phyloP scores from a whole-genome alignment of 2,888 invertebrate genomes.

The Lasioglossum lativentre region DNA sequence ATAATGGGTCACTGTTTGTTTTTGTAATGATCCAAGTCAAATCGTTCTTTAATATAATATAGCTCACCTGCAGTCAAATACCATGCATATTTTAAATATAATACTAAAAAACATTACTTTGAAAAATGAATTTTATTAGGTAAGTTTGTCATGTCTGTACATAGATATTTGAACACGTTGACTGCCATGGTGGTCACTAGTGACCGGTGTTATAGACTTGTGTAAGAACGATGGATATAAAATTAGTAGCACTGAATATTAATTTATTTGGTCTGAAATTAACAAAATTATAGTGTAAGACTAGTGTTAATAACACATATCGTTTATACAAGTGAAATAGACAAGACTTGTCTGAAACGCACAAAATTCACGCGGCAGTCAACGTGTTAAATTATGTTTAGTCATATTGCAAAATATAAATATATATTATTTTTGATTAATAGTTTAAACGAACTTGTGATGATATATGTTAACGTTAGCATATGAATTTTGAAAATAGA shows the following conservation, averaged over 20 bases:
- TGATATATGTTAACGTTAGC: neutral
- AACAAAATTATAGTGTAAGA: neutral
- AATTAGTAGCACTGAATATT: neutral
- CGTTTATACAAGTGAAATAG: neutral
- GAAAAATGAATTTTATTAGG: conserved; percentile 17
- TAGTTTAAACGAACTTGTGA: neutral
- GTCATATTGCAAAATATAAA: neutral
- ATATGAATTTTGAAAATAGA: neutral
- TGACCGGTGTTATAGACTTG: too few species aligned
- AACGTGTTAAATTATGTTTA: neutral
- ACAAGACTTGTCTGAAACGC: too few species aligned
- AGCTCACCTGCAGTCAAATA: neutral
- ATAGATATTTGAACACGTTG: neutral
- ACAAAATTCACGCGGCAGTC: neutral
- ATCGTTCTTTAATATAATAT: neutral
- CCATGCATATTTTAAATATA: neutral
- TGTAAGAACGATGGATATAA: neutral
- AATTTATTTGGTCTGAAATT: neutral
- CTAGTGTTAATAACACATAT: neutral
- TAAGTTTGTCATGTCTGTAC: conserved; percentile 22
- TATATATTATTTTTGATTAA: neutral
- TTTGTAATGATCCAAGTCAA: neutral
- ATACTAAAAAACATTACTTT: neutral
- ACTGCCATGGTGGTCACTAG: neutral
- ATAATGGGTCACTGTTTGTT: neutral